Evolutionary conservation across 2,113 vertebrate species (phyloP).

Genomic region (Mionectes macconnelli): DNA sequence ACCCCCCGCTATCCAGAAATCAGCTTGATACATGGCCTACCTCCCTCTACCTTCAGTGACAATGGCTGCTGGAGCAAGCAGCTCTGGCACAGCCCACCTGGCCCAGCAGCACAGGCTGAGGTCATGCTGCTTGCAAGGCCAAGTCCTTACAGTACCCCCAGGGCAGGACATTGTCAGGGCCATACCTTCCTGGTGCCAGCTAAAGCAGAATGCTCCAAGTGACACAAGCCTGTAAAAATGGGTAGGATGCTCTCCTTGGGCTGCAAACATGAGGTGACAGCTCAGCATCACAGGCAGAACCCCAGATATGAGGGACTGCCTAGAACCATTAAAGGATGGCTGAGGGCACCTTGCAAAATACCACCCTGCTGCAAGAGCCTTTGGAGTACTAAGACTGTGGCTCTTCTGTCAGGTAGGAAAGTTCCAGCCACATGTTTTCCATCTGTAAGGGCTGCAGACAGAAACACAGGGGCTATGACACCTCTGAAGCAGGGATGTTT

Average conservation of each 20-base stretch:
- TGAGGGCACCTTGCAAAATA: background rate
- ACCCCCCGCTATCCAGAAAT: background rate
- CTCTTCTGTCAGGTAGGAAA: background rate
- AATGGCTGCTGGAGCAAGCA: background rate
- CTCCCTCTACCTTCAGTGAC: background rate
- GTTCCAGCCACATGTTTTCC: background rate
- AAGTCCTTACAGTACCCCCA: background rate
- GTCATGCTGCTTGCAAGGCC: rapidly evolving
- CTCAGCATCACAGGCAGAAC: background rate
- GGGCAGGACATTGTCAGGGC: background rate
- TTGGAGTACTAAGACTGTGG: background rate
- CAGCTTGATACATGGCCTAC: background rate
- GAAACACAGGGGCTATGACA: background rate
- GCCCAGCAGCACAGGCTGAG: background rate
- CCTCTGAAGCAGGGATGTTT: background rate
- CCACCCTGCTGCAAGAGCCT: background rate
- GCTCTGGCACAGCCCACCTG: background rate
- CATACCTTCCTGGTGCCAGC: background rate
- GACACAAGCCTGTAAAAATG: background rate
- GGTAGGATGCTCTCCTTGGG: background rate
- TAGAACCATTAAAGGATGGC: background rate
- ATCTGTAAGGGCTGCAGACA: background rate
- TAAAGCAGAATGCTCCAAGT: rapidly evolving
- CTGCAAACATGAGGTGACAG: background rate
- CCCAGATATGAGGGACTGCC: rapidly evolving